Percentiles rank a stretch among this genome's conserved stretches.
Evolutionary conservation across 92 coral and sea anemone genomes (phyloP).

Genomic region (Heliopora coerulea): DNA sequence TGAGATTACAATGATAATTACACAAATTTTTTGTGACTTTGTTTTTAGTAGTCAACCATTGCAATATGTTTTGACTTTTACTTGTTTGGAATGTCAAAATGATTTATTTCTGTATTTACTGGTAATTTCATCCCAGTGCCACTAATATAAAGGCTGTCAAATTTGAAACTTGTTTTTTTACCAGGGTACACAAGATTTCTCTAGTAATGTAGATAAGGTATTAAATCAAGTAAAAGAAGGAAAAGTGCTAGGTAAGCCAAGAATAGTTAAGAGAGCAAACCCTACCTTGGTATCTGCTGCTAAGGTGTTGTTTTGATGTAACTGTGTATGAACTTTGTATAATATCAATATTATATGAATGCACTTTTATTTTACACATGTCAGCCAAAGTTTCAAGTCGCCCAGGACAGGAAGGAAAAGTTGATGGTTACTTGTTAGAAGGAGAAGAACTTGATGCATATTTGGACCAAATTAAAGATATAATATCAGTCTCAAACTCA

Average conservation of each 20-base stretch:
- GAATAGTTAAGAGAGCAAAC: not conserved
- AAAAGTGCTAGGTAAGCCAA: conserved; percentile 30
- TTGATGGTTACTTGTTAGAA: conserved; percentile 28
- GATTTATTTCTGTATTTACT: too few relatives aligned
- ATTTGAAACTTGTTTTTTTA: too few relatives aligned
- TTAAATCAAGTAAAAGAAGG: conserved; percentile 18
- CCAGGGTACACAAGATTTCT: not conserved
- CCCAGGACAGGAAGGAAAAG: conserved; percentile 41
- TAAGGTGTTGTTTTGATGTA: not conserved
- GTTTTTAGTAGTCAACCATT: too few relatives aligned
- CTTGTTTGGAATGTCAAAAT: too few relatives aligned
- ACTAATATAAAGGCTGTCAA: too few relatives aligned
- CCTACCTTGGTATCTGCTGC: not conserved
- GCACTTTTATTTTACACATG: too few relatives aligned
- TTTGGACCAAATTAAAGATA: conserved; percentile 11
- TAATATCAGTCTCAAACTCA: not conserved
- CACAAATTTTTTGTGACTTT: too few relatives aligned
- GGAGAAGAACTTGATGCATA: conserved; percentile 29
- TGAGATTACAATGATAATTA: not conserved
- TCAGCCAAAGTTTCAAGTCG: conserved; percentile 45
- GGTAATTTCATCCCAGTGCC: too few relatives aligned
- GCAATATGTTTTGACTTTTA: too few relatives aligned
- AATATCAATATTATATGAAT: not conserved
- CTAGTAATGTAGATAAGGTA: not conserved
- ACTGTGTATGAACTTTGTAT: too few relatives aligned